These are phyloP conservation scores for Lagorchestes hirsutus DNA, from an alignment of 2,797 vertebrate species.

Conservation along the genomic window DNA sequence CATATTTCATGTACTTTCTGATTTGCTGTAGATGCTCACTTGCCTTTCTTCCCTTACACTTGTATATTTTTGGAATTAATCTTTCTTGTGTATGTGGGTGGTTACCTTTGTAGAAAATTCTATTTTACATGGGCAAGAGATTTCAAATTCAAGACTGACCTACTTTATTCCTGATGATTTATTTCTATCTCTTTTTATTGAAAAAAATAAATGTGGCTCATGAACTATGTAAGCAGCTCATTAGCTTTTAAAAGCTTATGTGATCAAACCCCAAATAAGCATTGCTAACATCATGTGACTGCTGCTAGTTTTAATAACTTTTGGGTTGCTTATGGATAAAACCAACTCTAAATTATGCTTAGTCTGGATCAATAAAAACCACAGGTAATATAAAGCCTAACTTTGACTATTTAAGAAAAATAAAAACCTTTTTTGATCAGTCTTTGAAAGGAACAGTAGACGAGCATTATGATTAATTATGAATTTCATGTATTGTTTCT, in stretches of 20 bases:
- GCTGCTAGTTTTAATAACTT: conserved; percentile 68
- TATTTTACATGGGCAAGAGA: background rate
- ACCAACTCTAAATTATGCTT: conserved; percentile 68
- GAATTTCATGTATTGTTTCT: background rate
- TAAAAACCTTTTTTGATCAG: background rate
- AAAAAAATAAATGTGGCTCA: background rate
- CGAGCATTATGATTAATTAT: background rate
- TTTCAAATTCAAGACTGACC: background rate
- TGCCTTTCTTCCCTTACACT: background rate
- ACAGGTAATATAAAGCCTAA: conserved; percentile 54
- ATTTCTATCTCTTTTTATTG: background rate
- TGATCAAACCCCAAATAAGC: conserved; percentile 55
- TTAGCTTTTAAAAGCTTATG: conserved; percentile 42
- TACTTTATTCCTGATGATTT: conserved; percentile 39
- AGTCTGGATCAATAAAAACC: conserved; percentile 72
- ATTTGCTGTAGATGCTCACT: conserved; percentile 7
- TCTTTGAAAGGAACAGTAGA: background rate
- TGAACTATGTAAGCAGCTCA: conserved; percentile 16
- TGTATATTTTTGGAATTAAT: conserved; percentile 7
- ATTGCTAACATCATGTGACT: conserved; percentile 63
- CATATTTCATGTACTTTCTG: conserved; percentile 25
- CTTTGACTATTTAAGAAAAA: background rate
- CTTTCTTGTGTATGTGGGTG: conserved; percentile 11
- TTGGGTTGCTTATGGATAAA: conserved; percentile 63
- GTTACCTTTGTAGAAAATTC: background rate